Base-by-base conservation (phyloP, 2,113 vertebrate genomes). In the Psilopsiagon aurifrons region DNA sequence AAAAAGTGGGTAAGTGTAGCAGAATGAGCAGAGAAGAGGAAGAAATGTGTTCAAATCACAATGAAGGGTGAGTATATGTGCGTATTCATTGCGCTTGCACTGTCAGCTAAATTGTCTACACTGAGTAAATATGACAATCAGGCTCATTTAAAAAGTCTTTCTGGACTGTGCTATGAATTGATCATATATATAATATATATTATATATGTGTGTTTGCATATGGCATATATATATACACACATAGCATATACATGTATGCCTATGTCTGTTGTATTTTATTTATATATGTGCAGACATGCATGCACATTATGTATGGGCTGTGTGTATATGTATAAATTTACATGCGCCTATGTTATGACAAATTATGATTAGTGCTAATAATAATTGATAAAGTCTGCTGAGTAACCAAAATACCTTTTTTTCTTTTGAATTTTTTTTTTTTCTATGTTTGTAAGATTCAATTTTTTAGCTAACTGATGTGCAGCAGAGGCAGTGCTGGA, bases 241-340 rank as follows among this genome's bases (percentile, higher is more conserved):
- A 94, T 95, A 95, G 83, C 96, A 97, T 96, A 97, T 97, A 96
- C 74, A 95, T 97, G 95, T 97, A 96, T 97, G 96, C 97, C 91
- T 97, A 91, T 98, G 95, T 97, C 94, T 97, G 96, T 97, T 97
- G 96, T 97, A 97, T 93, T 97, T 97, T 93, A 97, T 98, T 97
- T 98, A 97, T 97, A 95, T 97, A 98, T 97, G 97, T 97, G 94
- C 96, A 97, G 97, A 98, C 97, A 96, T 96, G 95, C 93, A 94
- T 94, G 87, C 91, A 81, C 88, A 94, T 88, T 95, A 93, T 86
- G 73, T 97, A 95, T 98, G 96, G 83, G 94, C 95, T 98, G 96
- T 97, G 95, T 97, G 96, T 97, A 98, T 97, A 97, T 98, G 97
- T 98, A 98, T 98, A 98, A 97, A 95, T 97, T 94, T 94, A 82